phyloP scores from a whole-genome alignment of 2,113 vertebrate species.

The Gymnorhina tibicen region DNA sequence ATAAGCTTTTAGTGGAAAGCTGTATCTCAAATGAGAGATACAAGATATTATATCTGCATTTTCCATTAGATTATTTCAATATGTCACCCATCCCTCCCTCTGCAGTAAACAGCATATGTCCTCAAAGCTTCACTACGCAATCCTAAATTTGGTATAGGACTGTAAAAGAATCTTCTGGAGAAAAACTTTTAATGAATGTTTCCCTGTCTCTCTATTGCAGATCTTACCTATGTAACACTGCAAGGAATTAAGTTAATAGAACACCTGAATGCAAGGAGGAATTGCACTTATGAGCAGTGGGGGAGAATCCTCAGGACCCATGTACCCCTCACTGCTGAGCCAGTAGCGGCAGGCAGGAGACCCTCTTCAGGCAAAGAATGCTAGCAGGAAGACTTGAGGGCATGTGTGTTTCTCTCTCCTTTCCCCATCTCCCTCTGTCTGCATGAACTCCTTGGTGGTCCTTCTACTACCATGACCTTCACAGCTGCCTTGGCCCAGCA shows the following conservation, averaged over 20 bases:
- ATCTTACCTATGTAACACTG: neutral
- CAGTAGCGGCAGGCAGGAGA: neutral
- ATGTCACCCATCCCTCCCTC: neutral
- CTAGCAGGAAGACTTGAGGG: neutral
- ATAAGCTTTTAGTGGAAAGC: neutral
- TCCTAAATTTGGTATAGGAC: neutral
- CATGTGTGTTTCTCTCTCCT: neutral
- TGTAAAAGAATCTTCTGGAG: neutral
- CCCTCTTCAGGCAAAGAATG: neutral
- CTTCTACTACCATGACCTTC: neutral
- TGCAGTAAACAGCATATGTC: neutral
- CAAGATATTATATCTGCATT: neutral
- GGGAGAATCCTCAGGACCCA: neutral
- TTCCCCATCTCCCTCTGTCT: neutral
- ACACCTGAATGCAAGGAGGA: neutral
- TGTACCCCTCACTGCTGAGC: neutral
- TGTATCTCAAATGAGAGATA: neutral
- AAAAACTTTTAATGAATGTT: neutral
- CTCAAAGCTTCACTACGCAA: neutral
- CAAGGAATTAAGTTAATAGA: neutral
- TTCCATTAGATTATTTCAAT: neutral
- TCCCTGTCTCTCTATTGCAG: neutral
- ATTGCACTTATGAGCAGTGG: neutral
- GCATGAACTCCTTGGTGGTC: neutral
- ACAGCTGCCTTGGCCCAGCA: neutral